phyloP scores from a whole-genome alignment of 2,888 invertebrate species.

The Macrophya alboannulata region DNA sequence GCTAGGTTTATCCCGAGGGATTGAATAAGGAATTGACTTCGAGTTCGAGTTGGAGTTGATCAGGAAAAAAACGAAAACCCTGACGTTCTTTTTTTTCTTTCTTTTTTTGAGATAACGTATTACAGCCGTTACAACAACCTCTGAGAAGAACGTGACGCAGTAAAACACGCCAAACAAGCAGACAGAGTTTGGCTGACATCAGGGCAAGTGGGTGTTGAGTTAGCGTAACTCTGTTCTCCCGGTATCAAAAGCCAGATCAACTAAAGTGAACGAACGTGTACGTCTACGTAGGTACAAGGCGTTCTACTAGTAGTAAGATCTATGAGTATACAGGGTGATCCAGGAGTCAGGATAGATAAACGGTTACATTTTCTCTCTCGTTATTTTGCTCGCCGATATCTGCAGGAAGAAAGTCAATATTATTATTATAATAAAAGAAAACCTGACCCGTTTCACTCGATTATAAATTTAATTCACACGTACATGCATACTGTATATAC shows the following conservation, averaged over 20 bases:
- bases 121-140: background rate
- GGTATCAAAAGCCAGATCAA: slow-evolving; percentile 50
- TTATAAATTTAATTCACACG: background rate
- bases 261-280: background rate
- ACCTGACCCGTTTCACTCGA: slow-evolving; percentile 14
- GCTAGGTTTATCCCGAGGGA: background rate
- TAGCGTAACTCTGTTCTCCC: slow-evolving; percentile 51
- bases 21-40: background rate
- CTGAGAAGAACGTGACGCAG: background rate
- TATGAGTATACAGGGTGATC: slow-evolving; percentile 28
- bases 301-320: background rate
- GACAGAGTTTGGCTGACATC: slow-evolving; percentile 51
- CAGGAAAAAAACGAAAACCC: slow-evolving; percentile 28
- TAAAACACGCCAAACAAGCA: slow-evolving; percentile 39
- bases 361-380: background rate
- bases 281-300: background rate
- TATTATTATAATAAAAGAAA: background rate
- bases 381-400: background rate
- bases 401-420: background rate
- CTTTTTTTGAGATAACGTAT: background rate
- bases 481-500: background rate
- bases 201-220: slow-evolving; percentile 54
- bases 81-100: background rate
- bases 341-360: background rate
- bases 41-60: slow-evolving; percentile 11